Base-by-base conservation (phyloP, 2,888 invertebrate species). In the Orthosia cruda region DNA sequence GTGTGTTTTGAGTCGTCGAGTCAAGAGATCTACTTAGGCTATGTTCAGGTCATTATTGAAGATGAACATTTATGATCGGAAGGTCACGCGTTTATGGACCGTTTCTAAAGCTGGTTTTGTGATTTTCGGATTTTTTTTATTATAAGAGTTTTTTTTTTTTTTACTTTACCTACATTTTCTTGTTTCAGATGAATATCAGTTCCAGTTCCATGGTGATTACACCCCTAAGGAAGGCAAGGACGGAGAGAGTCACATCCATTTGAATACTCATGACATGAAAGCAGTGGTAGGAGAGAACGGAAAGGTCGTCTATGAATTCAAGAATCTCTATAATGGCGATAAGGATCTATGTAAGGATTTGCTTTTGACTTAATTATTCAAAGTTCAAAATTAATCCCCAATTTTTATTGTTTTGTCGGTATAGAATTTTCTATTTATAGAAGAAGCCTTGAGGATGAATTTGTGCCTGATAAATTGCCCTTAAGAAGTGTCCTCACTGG, bases 291-390 rank as follows among this genome's bases (percentile, higher is more conserved):
- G 40, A 40, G 40, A 40, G 40, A 58, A 57, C 18, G 83, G 74
- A 49, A 81, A 79, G 23, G 49, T 77, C 1, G 52, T 57, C 1
- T 79, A 77, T 59, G 70, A 76, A 2, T 79, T 55, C 49, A 47
- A 69, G 40, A 81, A 84, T 59, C 72, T 84, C 9, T 84, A 70
- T 52, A 20, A 72, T n/a, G 85, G 85, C 11, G 85, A 81, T 49
- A 61, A 74, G 40, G 55, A 61, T 18, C 74, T 72, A 79, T 81
- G 84, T 84, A 67, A 84, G 84, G 4, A 45, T 16, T 45, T 5
- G 13, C 7, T 20, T 59, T 4, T 16, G 20, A 9, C 0, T 26
- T 52, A n/a, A 9, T 57, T 57, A 40, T 9, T 40, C 40, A 40
- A 40, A 7, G 7, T 40, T 40, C 7, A 40, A 40, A 40, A 40